phyloP scores from a whole-genome alignment of 1,140 invertebrate species.

The Drosophila mayri region DNA sequence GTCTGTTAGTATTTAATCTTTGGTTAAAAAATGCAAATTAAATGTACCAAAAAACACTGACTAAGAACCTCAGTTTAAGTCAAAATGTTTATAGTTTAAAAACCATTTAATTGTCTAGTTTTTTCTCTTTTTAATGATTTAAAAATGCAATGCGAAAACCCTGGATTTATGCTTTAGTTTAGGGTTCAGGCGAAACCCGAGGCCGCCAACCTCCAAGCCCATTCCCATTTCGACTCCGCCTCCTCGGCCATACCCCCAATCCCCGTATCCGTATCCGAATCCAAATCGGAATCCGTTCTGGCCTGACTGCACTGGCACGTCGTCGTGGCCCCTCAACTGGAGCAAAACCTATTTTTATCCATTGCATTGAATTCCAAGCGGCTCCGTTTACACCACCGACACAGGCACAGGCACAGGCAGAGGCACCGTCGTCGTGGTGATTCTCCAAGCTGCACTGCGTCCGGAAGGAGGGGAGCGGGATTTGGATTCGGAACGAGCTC shows the following conservation, averaged over 20 bases:
- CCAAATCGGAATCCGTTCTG: conserved; percentile 14
- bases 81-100: neutral
- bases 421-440: conserved; percentile 2
- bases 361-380: conserved; percentile 81
- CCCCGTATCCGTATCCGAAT: conserved; percentile 5
- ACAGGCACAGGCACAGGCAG: conserved; percentile 12
- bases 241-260: neutral
- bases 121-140: too few species aligned
- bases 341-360: conserved; percentile 79
- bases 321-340: conserved; percentile 58
- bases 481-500: conserved; percentile 1
- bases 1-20: neutral
- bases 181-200: neutral
- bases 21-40: neutral
- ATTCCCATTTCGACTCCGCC: neutral
- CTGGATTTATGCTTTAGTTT: neutral
- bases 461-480: conserved; percentile 20
- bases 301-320: conserved; percentile 26
- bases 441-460: conserved; percentile 49
- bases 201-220: neutral
- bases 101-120: too few species aligned
- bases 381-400: conserved; percentile 73
- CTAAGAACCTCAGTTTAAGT: neutral
- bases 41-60: neutral
- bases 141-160: too few species aligned